These are phyloP conservation scores for Archaeoteleia sp. DNA, from an alignment of 2,888 invertebrate species.

Conservation along the genomic window DNA sequence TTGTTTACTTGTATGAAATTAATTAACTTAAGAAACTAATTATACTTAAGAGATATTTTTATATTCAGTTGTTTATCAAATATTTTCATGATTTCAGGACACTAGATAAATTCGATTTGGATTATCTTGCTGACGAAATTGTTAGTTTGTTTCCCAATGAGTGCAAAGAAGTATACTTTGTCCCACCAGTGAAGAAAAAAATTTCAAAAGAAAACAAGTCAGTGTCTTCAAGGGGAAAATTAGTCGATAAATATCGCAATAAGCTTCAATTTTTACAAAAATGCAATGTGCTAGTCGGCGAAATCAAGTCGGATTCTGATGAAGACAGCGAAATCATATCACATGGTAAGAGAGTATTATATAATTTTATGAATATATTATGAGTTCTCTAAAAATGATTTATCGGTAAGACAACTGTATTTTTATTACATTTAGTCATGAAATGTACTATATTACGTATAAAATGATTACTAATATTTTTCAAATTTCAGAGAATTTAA, in stretches of 20 bases:
- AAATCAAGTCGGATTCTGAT: not conserved
- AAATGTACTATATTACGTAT: too few species aligned
- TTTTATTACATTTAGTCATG: not conserved
- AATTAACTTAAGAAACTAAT: too few species aligned
- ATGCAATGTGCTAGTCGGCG: not conserved
- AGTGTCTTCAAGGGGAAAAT: constrained; percentile 17
- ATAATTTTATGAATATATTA: not conserved
- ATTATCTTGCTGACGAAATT: constrained; percentile 4
- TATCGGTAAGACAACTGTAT: not conserved
- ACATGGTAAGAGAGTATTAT: not conserved
- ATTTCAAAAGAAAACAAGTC: not conserved
- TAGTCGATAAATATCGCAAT: constrained; percentile 21
- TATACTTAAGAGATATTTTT: not conserved
- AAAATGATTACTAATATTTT: not conserved
- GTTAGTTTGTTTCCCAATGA: constrained; percentile 15
- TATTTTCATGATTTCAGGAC: constrained; percentile 6
- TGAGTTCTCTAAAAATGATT: not conserved
- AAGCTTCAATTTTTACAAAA: constrained; percentile 13
- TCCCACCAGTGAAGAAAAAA: constrained; percentile 11
- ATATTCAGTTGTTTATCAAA: not conserved
- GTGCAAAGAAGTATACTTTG: constrained; percentile 11
- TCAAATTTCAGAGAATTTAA: not conserved
- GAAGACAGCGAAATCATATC: not conserved
- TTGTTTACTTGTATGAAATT: not conserved
- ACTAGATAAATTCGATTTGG: constrained; percentile 1